Base-by-base conservation (phyloP, 92 coral and sea anemone species). In the Zoanthus sociatus region DNA sequence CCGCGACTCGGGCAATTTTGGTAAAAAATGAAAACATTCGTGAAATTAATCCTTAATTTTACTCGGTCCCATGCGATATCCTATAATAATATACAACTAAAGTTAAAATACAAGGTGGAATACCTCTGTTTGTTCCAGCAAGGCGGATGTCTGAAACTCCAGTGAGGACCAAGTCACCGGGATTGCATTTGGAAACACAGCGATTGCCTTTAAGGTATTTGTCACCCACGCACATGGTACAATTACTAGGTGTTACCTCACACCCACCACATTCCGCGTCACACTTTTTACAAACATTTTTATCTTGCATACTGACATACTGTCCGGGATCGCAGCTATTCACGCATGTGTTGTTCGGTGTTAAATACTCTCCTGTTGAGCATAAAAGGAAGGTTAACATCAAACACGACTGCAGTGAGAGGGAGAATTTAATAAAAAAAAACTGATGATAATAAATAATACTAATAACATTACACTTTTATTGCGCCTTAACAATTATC, bases 81-180 rank as follows among this genome's bases (percentile, higher is more conserved):
- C 26, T 26, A 26, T 26, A 26, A 26, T 50, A 7, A 50, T 7
- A 7, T 7, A 11, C 1, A 50, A 50, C 9, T 2, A 50, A 50
- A 50, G 8, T 50, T 3, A 50, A 50, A 50, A 11, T 3, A 68
- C 9, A 15, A 21, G 5, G 5, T 8, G 21, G 9, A 47, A 18
- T 79, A 79, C 84, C 84, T 79, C 84, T 79, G 44, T 79, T 94
- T 4, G 60, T 78, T 53, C 98, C 98, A 0, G 90, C 95, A 5
- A 94, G 91, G 10, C 95, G 86, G 1, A 94, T 93, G 67, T 91
- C 90, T 3, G 89, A 54, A n/a, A 94, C 95, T 30, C 98, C 98
- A 44, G 93, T 87, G 44, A 94, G 87, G 5, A 91, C 50, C 18
- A 88, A 83, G 45, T 89, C 83, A 8, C 37, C 51, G 61, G 47